Base-by-base conservation (phyloP, 53 echinoderm and acorn worm genomes). In the Luidia sarsii region DNA sequence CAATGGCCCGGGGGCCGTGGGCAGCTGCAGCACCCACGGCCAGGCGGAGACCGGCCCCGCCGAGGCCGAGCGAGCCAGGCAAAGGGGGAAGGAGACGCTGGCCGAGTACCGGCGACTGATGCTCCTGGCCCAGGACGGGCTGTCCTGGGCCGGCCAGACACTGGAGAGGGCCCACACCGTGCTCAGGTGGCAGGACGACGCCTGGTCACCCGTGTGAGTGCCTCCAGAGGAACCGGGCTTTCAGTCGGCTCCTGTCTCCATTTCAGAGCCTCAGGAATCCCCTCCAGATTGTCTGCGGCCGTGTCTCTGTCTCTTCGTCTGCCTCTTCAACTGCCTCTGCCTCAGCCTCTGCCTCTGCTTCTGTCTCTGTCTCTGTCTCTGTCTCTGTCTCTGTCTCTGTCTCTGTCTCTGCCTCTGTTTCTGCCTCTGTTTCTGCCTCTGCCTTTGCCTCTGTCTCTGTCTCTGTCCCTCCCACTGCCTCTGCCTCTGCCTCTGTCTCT, bases 31-130 rank as follows among this genome's bases (percentile, higher is more conserved):
- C 41, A 41, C 35, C 35, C 67, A 67, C 9, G 27, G 43, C 14
- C n/a, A n/a, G n/a, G 43, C 14, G 25, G 67, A 67, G 67, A 41
- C 2, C 27, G 43, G 25, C 25, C 11, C 67, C 1, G 45, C 67
- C 1, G 60, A 61, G 11, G 31, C 21, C 1, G 77, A 77, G 45
- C 77, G 21, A 54, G 48, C 30, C 61, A 77, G 77, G 61, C 19
- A 35, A 11, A 77, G 18, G 45, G 77, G 60, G 1, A 35, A 38
- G 0, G 77, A 77, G 46, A 38, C 48, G 9, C 33, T 77, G 60
- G 61, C 60, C 0, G 77, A 77, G 61, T 77, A 77, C 16, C 59
- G 77, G 21, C 77, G 33, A 19, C 19, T 77, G 60, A 77, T 77
- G 77, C 60, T 77, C 10, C 19, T 2, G 22, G 77, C 61, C 6